Evolutionary conservation across 2,888 invertebrate species (phyloP).

Genomic region (Leptopilina myrica): DNA sequence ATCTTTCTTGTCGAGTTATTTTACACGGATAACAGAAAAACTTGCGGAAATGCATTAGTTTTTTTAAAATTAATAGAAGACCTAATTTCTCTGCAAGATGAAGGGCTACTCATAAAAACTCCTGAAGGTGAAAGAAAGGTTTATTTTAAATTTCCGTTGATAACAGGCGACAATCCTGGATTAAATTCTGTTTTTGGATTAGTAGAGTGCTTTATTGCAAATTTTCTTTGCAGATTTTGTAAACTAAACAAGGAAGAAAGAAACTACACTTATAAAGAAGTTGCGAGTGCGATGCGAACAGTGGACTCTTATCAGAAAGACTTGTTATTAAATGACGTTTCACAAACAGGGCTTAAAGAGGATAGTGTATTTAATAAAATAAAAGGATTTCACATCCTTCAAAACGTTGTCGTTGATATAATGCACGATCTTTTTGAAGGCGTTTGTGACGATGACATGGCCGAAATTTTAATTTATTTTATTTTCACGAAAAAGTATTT

Average conservation of each 20-base stretch:
- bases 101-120: neutral
- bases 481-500: slow-evolving; percentile 38
- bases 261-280: slow-evolving; percentile 31
- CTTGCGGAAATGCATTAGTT: neutral
- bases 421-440: slow-evolving; percentile 46
- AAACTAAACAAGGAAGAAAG: slow-evolving; percentile 32
- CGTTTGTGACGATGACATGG: slow-evolving; percentile 39
- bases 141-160: slow-evolving; percentile 1
- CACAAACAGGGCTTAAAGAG: slow-evolving; percentile 37
- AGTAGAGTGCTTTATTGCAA: slow-evolving; percentile 40
- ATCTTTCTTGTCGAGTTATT: slow-evolving; percentile 47
- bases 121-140: neutral
- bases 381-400: slow-evolving; percentile 35
- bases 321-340: slow-evolving; percentile 17
- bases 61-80: slow-evolving; percentile 14
- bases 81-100: neutral
- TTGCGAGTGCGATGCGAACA: slow-evolving; percentile 35
- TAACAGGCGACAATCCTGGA: slow-evolving; percentile 16
- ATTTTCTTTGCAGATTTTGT: slow-evolving; percentile 40
- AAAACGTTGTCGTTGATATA: slow-evolving; percentile 40
- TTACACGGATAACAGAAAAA: slow-evolving; percentile 44
- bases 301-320: slow-evolving; percentile 35
- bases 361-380: slow-evolving; percentile 40
- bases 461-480: slow-evolving; percentile 35
- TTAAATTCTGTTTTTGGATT: slow-evolving; percentile 37